Evolutionary conservation across 2,797 vertebrate genomes (phyloP).

Genomic region (Epinephelus malabaricus): DNA sequence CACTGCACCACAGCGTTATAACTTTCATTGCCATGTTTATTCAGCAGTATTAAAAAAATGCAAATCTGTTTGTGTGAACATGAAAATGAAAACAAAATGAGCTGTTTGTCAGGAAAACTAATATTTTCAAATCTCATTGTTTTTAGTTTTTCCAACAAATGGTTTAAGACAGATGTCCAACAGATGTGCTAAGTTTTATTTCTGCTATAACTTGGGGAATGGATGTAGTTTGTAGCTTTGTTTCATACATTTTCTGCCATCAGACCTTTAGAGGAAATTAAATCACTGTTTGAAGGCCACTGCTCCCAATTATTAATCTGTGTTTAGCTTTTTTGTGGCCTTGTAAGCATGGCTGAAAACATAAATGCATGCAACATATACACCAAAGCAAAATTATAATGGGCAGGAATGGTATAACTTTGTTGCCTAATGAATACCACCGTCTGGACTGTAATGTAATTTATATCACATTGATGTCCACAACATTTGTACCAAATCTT

Average conservation of each 20-base stretch:
- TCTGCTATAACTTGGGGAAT: background rate
- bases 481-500: background rate
- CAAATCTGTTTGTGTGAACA: background rate
- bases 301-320: constrained; percentile 20
- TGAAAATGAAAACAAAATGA: constrained; percentile 19
- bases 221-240: constrained; percentile 9
- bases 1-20: too few species aligned
- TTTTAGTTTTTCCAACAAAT: constrained; percentile 20
- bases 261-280: constrained; percentile 11
- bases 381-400: constrained; percentile 13
- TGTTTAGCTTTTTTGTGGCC: constrained; percentile 9
- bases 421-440: background rate
- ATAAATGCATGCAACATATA: constrained; percentile 6
- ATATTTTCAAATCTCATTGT: constrained; percentile 12
- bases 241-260: constrained; percentile 7
- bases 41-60: constrained; percentile 10
- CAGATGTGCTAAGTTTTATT: constrained; percentile 18
- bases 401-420: background rate
- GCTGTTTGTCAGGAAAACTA: constrained; percentile 16
- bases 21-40: constrained; percentile 5
- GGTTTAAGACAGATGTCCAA: constrained; percentile 45
- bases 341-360: constrained; percentile 25
- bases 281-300: constrained; percentile 18
- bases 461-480: constrained; percentile 5
- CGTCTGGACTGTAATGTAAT: background rate